Conservation (phyloP, 2,888 invertebrate species). For the Argynnis bischoffii region DNA sequence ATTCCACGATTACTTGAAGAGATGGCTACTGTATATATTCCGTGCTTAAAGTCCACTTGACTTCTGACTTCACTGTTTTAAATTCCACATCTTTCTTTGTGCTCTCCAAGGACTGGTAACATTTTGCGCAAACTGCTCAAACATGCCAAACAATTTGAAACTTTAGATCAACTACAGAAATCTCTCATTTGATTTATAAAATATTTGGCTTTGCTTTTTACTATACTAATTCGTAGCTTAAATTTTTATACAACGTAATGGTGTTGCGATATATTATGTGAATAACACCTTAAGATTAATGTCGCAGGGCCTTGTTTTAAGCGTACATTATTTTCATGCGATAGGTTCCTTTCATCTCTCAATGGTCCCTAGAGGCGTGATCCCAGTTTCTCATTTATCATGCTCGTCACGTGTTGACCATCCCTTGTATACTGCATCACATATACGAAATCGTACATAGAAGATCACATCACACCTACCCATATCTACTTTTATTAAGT, state of each 20-base stretch:
- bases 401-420: conserved; percentile 81
- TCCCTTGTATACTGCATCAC: conserved; percentile 72
- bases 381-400: conserved; percentile 79
- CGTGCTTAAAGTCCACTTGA: conserved; percentile 60
- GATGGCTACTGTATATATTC: conserved; percentile 63
- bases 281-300: conserved; percentile 44
- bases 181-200: conserved; percentile 47
- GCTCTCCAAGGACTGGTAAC: conserved; percentile 51
- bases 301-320: conserved; percentile 49
- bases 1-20: conserved; percentile 53
- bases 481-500: conserved; percentile 45
- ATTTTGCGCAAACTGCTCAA: conserved; percentile 46
- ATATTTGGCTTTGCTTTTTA: conserved; percentile 63
- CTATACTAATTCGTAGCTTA: conserved; percentile 69
- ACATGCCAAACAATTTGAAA: conserved; percentile 44
- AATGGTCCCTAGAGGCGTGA: conserved; percentile 77
- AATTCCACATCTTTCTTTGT: conserved; percentile 67
- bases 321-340: conserved; percentile 46
- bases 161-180: conserved; percentile 47
- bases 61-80: conserved; percentile 66
- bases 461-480: conserved; percentile 43
- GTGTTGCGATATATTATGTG: conserved; percentile 33
- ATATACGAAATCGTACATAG: conserved; percentile 55
- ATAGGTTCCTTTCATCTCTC: conserved; percentile 62
- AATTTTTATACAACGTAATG: conserved; percentile 61